Evolutionary conservation across 2,113 vertebrate genomes (phyloP).

Genomic region (Sterrhoptilus dennistouni): DNA sequence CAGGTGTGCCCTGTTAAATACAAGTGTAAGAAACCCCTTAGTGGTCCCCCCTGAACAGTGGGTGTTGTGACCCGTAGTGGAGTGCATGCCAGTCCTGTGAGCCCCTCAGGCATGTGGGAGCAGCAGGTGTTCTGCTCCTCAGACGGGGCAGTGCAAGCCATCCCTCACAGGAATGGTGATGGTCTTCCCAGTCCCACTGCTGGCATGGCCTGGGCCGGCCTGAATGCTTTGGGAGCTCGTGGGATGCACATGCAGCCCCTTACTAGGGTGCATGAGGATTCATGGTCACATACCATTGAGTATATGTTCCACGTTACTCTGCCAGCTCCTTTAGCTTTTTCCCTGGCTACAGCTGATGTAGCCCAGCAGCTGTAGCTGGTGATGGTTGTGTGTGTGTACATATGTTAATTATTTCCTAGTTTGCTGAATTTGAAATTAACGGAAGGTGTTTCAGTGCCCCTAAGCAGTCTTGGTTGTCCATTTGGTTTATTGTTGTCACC

Average conservation of each 20-base stretch:
- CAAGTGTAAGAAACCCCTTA: not conserved
- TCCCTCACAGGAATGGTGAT: not conserved
- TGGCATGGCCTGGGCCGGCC: not conserved
- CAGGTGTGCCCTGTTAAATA: not conserved
- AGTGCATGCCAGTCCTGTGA: not conserved
- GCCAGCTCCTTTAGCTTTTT: not conserved
- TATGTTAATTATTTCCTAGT: not conserved
- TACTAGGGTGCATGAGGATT: fast-evolving
- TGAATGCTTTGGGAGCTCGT: fast-evolving
- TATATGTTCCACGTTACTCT: not conserved
- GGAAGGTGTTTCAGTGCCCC: not conserved
- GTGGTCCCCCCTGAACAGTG: fast-evolving
- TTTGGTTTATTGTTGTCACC: not conserved
- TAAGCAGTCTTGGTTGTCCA: not conserved
- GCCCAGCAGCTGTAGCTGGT: not conserved
- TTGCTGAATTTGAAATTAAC: not conserved
- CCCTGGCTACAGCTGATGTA: not conserved
- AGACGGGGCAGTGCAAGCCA: fast-evolving
- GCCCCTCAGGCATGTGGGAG: fast-evolving
- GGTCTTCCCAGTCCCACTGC: not conserved
- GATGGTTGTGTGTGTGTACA: not conserved
- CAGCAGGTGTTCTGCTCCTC: not conserved
- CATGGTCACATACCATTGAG: fast-evolving
- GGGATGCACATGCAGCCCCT: fast-evolving
- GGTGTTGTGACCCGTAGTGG: fast-evolving